Conservation (phyloP, 1,140 invertebrate species). For the Carposina sasakii region DNA sequence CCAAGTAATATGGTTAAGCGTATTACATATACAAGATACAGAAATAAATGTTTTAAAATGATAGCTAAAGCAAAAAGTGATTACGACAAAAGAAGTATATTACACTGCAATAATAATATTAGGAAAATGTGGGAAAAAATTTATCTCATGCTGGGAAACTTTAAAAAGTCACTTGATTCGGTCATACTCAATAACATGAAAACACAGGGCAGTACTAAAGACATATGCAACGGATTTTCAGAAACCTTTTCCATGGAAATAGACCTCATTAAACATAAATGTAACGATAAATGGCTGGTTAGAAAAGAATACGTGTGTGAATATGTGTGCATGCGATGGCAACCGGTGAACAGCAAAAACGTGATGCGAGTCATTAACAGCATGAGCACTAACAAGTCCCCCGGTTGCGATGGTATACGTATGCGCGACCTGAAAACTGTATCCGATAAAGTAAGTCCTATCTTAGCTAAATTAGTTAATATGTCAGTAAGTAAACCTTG, state of each 20-base stretch:
- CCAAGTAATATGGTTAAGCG: conserved; percentile 12
- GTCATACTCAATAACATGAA: conserved; percentile 1
- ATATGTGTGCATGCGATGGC: conserved; percentile 2
- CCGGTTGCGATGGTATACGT: conserved; percentile 5
- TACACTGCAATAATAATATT: not conserved
- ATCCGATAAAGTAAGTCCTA: not conserved
- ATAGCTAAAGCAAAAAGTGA: conserved; percentile 7
- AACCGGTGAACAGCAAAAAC: not conserved
- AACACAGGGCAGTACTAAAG: not conserved
- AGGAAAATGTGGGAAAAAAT: conserved; percentile 2
- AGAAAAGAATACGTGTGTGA: no score
- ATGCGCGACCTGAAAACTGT: conserved; percentile 7
- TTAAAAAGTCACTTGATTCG: not conserved
- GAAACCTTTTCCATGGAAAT: conserved; percentile 3
- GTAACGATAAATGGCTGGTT: not conserved
- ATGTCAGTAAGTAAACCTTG: not conserved
- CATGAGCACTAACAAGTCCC: not conserved
- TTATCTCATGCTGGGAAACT: not conserved
- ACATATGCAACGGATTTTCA: not conserved
- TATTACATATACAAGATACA: conserved; percentile 7
- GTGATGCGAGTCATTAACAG: not conserved
- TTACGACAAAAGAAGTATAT: not conserved
- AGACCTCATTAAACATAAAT: not conserved
- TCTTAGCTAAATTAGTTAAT: conserved; percentile 8
- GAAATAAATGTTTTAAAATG: not conserved